These are phyloP conservation scores for Stegophylla sp. DNA, from an alignment of 2,888 invertebrate genomes.

Conservation along the genomic window DNA sequence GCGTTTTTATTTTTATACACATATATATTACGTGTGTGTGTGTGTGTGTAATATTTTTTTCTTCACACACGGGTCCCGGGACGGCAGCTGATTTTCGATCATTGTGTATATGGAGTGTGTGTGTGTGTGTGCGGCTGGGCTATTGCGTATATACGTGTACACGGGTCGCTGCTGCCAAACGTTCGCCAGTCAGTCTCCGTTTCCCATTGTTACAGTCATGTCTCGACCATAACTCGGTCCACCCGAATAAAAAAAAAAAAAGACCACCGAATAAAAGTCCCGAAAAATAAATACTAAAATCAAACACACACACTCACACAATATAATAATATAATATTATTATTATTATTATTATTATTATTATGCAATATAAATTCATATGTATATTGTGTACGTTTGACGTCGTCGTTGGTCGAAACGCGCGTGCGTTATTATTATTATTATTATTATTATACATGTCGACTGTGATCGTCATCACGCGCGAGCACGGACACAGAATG, in stretches of 20 bases:
- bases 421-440: too few species aligned
- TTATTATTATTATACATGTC: too few species aligned
- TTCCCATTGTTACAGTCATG: conserved; percentile 55
- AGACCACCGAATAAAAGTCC: neutral
- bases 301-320: neutral
- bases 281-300: conserved; percentile 15
- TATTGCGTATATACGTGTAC: too few species aligned
- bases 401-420: conserved; percentile 1
- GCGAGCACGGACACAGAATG: conserved; percentile 15
- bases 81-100: conserved; percentile 43
- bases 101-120: neutral
- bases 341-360: too few species aligned
- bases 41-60: neutral
- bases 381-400: neutral
- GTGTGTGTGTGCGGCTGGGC: neutral
- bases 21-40: too few species aligned
- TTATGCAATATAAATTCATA: neutral
- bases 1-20: neutral
- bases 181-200: too few species aligned
- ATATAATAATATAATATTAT: neutral
- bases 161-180: conserved; percentile 19
- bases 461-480: conserved; percentile 12
- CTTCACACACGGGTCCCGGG: neutral
- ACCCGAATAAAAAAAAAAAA: neutral
- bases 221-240: conserved; percentile 54